A percentile compares a stretch with the other conserved stretches of the same genome.
phyloP scores from a whole-genome alignment of 1,140 invertebrate species.

The Drosophila ambigua region DNA sequence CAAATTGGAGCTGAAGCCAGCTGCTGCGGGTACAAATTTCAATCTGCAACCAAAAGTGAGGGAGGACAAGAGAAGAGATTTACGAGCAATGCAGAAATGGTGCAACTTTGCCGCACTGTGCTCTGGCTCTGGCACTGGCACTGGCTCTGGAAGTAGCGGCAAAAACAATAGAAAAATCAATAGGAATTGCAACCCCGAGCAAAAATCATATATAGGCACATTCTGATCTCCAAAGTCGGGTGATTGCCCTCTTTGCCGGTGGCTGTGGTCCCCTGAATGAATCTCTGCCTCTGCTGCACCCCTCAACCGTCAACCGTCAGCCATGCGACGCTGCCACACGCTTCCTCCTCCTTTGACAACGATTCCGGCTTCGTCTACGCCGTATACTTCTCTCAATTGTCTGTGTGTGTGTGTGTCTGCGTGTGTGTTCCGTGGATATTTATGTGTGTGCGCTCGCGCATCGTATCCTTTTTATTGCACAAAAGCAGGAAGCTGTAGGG shows the following conservation, averaged over 20 bases:
- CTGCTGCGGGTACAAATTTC: conserved; percentile 54
- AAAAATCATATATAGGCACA: conserved; percentile 50
- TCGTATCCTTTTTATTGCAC: conserved; percentile 77
- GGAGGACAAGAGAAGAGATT: neutral
- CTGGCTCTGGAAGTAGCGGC: conserved; percentile 4
- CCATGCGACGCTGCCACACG: conserved; percentile 18
- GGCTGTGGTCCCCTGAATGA: conserved; percentile 52
- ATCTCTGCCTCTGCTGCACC: neutral
- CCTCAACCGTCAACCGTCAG: conserved; percentile 7
- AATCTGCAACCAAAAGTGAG: conserved; percentile 36
- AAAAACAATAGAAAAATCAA: conserved; percentile 70
- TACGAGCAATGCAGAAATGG: neutral
- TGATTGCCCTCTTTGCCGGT: conserved; percentile 80
- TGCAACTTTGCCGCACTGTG: conserved; percentile 55
- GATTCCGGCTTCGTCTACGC: conserved; percentile 44
- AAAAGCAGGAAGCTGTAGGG: conserved; percentile 31
- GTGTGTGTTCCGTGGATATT: conserved; percentile 58
- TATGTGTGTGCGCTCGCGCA: conserved; percentile 77
- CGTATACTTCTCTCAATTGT: neutral
- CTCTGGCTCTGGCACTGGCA: neutral
- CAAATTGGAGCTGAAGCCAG: conserved; percentile 59
- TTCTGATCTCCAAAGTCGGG: conserved; percentile 53
- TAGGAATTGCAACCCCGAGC: conserved; percentile 76
- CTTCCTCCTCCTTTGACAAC: conserved; percentile 53
- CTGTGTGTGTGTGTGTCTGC: conserved; percentile 11